Evolutionary conservation across 2,113 vertebrate genomes (phyloP), one percentile per base, ranked within the genome.

Genomic region (Ptyas mucosa): DNA sequence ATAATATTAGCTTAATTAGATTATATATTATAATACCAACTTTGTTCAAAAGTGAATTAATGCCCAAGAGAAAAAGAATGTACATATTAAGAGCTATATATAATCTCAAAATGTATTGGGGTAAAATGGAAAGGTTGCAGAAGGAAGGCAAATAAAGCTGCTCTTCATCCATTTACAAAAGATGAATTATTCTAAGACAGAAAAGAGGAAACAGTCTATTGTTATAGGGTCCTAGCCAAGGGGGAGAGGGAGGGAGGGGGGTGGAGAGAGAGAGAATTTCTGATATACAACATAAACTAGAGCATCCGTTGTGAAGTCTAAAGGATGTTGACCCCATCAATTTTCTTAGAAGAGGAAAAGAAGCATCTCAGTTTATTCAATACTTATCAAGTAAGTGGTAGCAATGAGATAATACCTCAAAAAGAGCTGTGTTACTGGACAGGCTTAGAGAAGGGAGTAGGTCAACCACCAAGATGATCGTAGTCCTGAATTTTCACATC

Each of bases 391-490:
- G 91, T 93, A 88, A 95, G 94, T 0, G 7, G 85, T 93, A 93
- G 95, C 2, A 94, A 95, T 98, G 97, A 98, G 96, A 95, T 98
- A 97, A 98, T 94, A 94, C 93, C 96, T 95, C 69, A 97, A 97
- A 98, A 98, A 98, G 98, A 96, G 81, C 93, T 95, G 96, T 95
- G 97, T 97, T 97, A 97, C 97, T 91, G 93, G 97, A 97, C 96
- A 97, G 75, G 96, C 94, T 97, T 96, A 97, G 97, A 98, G 98
- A 97, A 97, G 97, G 97, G 87, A 96, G 95, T 26, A 89, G 93
- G 96, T 97, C 97, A 96, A 96, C 95, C 96, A 97, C 96, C 96
- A 96, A 97, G 95, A 95, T 88, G 85, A 93, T 89, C 89, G 85
- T 92, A 75, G 92, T 93, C 95, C 96, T 97, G 96, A 97, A 96